Evolutionary conservation across 2,113 vertebrate species (phyloP), one percentile per base, ranked within the genome.

Genomic region (Steatornis caripensis): DNA sequence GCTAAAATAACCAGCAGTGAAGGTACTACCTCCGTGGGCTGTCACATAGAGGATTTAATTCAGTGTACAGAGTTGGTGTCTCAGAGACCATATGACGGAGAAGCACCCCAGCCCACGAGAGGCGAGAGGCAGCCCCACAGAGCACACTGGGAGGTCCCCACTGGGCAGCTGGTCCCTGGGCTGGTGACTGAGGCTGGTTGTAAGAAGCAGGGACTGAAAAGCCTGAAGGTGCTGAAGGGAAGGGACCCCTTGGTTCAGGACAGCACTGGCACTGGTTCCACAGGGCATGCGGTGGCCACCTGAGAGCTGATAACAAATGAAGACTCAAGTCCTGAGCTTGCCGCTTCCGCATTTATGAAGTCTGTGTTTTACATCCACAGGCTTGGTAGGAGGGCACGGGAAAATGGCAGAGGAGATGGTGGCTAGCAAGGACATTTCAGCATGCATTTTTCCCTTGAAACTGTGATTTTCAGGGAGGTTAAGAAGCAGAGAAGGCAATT

Each of bases 401-500:
- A 49, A 24, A 68, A 80, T 10, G 32, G 45, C 39, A 55, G 54
- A 93, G 41, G 68, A 39, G 32, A 46, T 43, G 37, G 43, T 83
- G 30, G 58, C 64, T 58, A 68, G 27, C 37, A 84, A 88, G 46
- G 86, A 48, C n/a, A 24, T 83, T 77, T 84, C 4, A 24, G 41
- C 46, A 51, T 43, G 34, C 36, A 12, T 26, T 13, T 66, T 96
- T 91, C 58, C 96, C 90, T 87, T 84, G 71, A 92, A 88, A 88
- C 48, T 2, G 2, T 57, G 68, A 68, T 48, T 94, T 94, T 89
- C 49, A 45, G 64, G 64, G 64, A 88, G 32, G 41, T 84, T 81
- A 90, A 85, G 75, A 85, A 90, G 72, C 62, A 94, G 53, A 89
- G 43, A 46, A 93, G 39, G 53, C 72, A 66, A 87, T 87, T 97